Conservation (phyloP, 2,888 invertebrate genomes). For the Odontomyia ornata region DNA sequence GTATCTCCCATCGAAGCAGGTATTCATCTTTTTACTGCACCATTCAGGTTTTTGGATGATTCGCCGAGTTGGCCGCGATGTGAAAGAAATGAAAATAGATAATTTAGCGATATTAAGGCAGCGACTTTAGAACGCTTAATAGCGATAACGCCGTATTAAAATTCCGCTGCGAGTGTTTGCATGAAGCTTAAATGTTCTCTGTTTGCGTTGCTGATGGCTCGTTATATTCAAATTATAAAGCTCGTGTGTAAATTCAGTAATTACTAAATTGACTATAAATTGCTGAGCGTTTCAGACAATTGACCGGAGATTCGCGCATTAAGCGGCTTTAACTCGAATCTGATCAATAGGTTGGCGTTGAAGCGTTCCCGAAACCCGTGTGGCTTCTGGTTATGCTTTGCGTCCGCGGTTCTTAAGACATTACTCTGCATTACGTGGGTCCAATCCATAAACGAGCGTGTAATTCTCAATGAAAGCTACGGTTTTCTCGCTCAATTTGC, state of each 20-base stretch:
- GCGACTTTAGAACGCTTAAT: neutral
- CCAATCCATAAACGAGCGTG: conserved; percentile 19
- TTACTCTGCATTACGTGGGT: neutral
- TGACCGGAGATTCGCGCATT: conserved; percentile 37
- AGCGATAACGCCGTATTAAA: neutral
- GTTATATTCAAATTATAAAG: conserved; percentile 24
- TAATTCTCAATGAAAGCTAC: conserved; percentile 43
- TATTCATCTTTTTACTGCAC: conserved; percentile 27
- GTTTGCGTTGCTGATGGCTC: conserved; percentile 12
- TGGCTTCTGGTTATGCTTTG: neutral
- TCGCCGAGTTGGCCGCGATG: conserved; percentile 13
- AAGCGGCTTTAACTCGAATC: neutral
- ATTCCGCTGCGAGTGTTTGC: conserved; percentile 11
- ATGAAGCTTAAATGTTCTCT: neutral
- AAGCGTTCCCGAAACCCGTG: neutral
- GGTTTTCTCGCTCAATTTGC: conserved; percentile 44
- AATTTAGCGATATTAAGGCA: conserved; percentile 19
- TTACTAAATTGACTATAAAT: conserved; percentile 33
- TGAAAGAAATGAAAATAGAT: conserved; percentile 40
- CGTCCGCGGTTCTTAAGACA: conserved; percentile 20
- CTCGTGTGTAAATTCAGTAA: conserved; percentile 26
- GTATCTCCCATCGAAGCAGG: neutral
- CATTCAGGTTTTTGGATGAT: conserved; percentile 15
- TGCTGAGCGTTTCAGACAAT: conserved; percentile 17
- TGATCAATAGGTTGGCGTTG: neutral